A percentile compares a stretch with the other conserved stretches of the same genome.
These are phyloP conservation scores for Lamprotornis superbus DNA, from an alignment of 2,113 vertebrate species.

Conservation along the genomic window DNA sequence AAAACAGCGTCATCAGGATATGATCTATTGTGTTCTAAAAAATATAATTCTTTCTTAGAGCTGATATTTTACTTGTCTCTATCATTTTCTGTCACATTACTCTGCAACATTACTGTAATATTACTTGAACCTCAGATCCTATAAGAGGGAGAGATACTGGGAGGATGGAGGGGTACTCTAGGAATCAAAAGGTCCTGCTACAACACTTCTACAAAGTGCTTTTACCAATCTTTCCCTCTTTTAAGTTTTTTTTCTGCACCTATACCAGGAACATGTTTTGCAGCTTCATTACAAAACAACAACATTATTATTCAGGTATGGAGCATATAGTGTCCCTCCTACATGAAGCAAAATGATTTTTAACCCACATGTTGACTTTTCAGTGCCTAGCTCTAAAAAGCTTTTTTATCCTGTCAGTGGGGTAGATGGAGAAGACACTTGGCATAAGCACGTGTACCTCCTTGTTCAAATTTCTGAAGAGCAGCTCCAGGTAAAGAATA, in stretches of 20 bases:
- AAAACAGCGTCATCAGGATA: neutral
- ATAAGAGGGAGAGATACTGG: neutral
- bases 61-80: neutral
- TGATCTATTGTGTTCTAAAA: neutral
- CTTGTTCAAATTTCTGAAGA: neutral
- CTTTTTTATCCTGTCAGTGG: neutral
- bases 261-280: neutral
- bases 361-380: neutral
- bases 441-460: neutral
- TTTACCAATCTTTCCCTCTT: neutral
- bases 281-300: neutral
- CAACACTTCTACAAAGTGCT: neutral
- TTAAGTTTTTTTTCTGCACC: no score
- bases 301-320: neutral
- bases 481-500: neutral
- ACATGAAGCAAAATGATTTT: neutral
- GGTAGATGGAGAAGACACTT: neutral
- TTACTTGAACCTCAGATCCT: neutral
- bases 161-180: neutral
- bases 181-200: neutral
- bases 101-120: neutral
- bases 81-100: neutral
- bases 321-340: neutral
- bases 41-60: neutral
- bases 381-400: neutral